Base-by-base conservation (phyloP, 2,888 invertebrate genomes). In the Folsomia manolachei region DNA sequence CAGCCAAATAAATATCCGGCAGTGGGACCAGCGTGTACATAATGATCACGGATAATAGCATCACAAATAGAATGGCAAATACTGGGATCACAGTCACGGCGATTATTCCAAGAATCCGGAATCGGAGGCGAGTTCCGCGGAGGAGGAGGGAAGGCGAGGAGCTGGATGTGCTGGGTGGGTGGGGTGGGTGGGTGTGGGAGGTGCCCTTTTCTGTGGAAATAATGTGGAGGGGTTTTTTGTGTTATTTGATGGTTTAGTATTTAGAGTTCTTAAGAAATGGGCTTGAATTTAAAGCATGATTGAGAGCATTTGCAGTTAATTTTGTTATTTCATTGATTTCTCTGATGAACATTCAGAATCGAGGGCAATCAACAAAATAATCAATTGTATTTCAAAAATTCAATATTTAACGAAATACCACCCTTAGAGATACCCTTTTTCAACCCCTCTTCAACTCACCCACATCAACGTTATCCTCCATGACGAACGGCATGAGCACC, bases 41-140 rank as follows among this genome's bases (percentile, higher is more conserved):
- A 7, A 66, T 66, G 9, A 66, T 19, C 18, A 52, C 66, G 7
- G 66, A 26, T 1, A 66, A 23, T 18, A 66, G 51, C 21, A 66
- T n/a, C 21, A 66, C 66, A 21, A 52, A 24, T n/a, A 66, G 52
- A 27, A 66, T 51, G 19, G 66, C 11, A 18, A 66, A 24, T 19
- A 66, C 66, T 1, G 66, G 66, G 66, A 66, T 66, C 19, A 66
- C 66, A 9, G 66, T 66, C 4, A 66, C 21, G 21, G 66, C 66
- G 52, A 66, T 66, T 7, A 66, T 52, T 4, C 66, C 66, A 2
- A 66, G 23, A 21, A 66, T 21, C 1, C 66, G 14, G 2, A 66
- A 23, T 27, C 52, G 19, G 11, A 66, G n/a, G 4, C 52, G n/a
- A 1, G 26, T 27, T 21, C 66, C 66, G 1, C 66, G 4, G 1